Evolutionary conservation across 2,888 invertebrate genomes (phyloP).

Genomic region (Rhaphigaster nebulosa): DNA sequence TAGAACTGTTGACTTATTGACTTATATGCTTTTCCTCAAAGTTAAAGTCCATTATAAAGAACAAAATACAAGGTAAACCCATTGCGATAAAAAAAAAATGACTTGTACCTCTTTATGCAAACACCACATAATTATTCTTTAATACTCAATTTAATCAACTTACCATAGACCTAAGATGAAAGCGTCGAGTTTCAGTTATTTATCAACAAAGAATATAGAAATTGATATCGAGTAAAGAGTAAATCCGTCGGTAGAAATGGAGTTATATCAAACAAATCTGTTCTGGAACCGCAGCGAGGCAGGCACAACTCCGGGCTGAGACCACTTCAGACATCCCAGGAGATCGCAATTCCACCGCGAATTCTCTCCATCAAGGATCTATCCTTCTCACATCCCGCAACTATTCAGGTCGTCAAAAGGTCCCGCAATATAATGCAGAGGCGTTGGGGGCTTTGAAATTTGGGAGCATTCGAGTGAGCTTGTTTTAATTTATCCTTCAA

Average conservation of each 20-base stretch:
- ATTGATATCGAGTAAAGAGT: background rate
- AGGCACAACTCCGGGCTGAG: background rate
- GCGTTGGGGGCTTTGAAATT: background rate
- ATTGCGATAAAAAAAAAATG: no score
- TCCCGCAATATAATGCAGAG: background rate
- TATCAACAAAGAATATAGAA: background rate
- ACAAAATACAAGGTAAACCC: no score
- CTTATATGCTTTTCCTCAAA: no score
- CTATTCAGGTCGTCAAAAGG: conserved; percentile 13
- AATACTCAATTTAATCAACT: background rate
- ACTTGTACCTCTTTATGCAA: no score
- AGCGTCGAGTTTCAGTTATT: background rate
- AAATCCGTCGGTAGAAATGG: background rate
- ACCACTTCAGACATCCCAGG: background rate
- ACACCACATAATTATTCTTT: no score
- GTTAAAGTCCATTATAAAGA: no score
- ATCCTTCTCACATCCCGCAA: background rate
- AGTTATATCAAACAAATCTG: background rate
- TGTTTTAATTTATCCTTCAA: background rate
- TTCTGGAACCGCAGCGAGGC: background rate
- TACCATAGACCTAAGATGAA: background rate
- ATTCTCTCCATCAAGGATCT: background rate
- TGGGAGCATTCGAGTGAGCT: background rate
- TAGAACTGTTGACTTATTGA: no score
- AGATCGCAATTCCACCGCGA: background rate